Evolutionary conservation across 2,888 invertebrate species (phyloP).

Genomic region (Amitus sp.): DNA sequence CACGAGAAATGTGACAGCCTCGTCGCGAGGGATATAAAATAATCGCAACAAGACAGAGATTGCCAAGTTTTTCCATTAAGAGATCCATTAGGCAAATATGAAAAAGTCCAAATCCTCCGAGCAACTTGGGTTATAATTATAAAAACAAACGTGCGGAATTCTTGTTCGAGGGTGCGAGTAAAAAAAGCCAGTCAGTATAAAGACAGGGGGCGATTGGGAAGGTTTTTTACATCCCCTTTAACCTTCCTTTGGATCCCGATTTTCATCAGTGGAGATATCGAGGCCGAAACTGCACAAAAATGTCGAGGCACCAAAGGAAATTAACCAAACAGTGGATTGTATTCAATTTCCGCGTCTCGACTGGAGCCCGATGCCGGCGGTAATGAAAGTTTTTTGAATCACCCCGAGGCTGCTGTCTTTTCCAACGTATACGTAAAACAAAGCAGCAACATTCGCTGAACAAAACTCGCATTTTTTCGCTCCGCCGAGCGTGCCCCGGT

Average conservation of each 20-base stretch:
- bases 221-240: neutral
- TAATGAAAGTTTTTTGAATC: constrained; percentile 54
- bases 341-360: constrained; percentile 45
- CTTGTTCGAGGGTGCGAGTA: neutral
- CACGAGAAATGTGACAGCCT: too few relatives aligned
- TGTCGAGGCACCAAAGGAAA: constrained; percentile 44
- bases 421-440: constrained; percentile 20
- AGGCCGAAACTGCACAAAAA: constrained; percentile 30
- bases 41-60: neutral
- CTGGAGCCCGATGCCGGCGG: constrained; percentile 46
- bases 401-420: constrained; percentile 47
- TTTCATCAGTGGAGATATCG: constrained; percentile 31
- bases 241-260: constrained; percentile 2
- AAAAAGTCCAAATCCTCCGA: neutral
- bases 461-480: constrained; percentile 34
- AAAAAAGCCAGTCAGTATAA: too few relatives aligned
- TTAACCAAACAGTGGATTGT: constrained; percentile 46
- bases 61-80: neutral
- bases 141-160: neutral
- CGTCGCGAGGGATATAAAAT: constrained; percentile 1
- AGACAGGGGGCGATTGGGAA: too few relatives aligned
- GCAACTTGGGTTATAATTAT: neutral
- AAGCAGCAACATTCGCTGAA: constrained; percentile 35
- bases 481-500: constrained; percentile 32
- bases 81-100: neutral